Conservation (phyloP, 2,888 invertebrate species). For the Laspeyria flexula region DNA sequence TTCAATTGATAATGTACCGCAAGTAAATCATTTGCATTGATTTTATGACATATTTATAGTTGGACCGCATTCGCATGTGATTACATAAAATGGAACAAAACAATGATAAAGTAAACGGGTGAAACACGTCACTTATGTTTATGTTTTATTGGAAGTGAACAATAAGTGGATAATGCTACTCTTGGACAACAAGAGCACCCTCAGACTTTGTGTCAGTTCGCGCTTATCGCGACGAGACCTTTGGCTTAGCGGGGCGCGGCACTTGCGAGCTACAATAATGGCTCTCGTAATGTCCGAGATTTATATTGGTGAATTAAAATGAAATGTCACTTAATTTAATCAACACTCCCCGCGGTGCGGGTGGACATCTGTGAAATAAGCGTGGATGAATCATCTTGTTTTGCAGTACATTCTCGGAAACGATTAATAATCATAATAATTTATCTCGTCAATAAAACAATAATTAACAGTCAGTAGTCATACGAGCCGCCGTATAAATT, state of each 20-base stretch:
- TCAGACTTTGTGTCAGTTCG: constrained; percentile 63
- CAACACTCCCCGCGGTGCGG: constrained; percentile 70
- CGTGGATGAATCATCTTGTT: constrained; percentile 81
- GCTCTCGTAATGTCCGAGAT: constrained; percentile 72
- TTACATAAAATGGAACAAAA: constrained; percentile 35
- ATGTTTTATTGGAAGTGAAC: constrained; percentile 20
- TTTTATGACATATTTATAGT: constrained; percentile 16
- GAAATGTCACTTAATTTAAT: constrained; percentile 83
- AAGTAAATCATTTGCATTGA: constrained; percentile 6
- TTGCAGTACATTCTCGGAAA: constrained; percentile 79
- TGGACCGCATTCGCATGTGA: constrained; percentile 17
- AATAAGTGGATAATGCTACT: constrained; percentile 36
- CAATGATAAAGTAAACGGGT: constrained; percentile 23
- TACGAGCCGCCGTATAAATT: constrained; percentile 83
- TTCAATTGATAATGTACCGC: constrained; percentile 1
- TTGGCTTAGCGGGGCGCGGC: constrained; percentile 60
- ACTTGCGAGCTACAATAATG: constrained; percentile 67
- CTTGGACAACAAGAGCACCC: constrained; percentile 35
- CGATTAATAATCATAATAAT: constrained; percentile 81
- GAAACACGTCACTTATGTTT: constrained; percentile 34
- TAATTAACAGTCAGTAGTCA: constrained; percentile 82
- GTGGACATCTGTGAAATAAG: constrained; percentile 69
- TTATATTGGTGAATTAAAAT: constrained; percentile 77
- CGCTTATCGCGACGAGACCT: constrained; percentile 63
- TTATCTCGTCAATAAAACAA: constrained; percentile 82